Conservation (phyloP, 2,888 invertebrate species). For the Zele albiditarsus region DNA sequence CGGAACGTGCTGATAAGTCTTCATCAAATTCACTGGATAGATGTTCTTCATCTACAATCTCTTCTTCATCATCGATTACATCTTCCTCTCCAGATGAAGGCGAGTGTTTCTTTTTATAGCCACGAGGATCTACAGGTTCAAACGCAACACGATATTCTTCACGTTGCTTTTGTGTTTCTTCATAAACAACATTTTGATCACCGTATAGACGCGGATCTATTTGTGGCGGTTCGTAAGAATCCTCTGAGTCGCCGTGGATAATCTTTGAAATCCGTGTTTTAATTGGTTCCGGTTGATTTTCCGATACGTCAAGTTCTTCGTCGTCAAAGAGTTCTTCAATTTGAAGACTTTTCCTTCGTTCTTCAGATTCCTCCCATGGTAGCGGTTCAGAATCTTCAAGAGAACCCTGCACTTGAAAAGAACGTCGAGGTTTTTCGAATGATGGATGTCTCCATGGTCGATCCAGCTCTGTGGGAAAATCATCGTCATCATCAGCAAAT, state of each 20-base stretch:
- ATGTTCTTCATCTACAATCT: slow-evolving; percentile 52
- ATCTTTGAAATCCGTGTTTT: slow-evolving; percentile 41
- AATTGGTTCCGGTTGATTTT: slow-evolving; percentile 50
- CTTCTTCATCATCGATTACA: slow-evolving; percentile 38
- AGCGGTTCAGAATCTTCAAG: slow-evolving; percentile 46
- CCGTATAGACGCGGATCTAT: slow-evolving; percentile 62
- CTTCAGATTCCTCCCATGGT: slow-evolving; percentile 54
- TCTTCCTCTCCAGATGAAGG: slow-evolving; percentile 44
- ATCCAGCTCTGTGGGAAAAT: slow-evolving; percentile 56
- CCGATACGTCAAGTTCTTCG: slow-evolving; percentile 45
- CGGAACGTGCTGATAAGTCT: slow-evolving; percentile 65
- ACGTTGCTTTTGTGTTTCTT: slow-evolving; percentile 42
- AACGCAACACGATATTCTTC: slow-evolving; percentile 48
- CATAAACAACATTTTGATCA: slow-evolving; percentile 51
- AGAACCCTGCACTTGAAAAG: slow-evolving; percentile 59
- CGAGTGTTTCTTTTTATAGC: slow-evolving; percentile 36
- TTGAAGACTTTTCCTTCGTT: slow-evolving; percentile 42
- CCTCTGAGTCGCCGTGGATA: slow-evolving; percentile 46
- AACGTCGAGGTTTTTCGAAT: slow-evolving; percentile 64
- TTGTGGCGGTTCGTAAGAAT: slow-evolving; percentile 52
- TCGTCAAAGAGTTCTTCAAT: slow-evolving; percentile 44
- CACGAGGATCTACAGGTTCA: slow-evolving; percentile 48
- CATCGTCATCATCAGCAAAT: slow-evolving; percentile 60
- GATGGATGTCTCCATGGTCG: slow-evolving; percentile 69
- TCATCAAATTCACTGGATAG: slow-evolving; percentile 58